Percentiles rank a stretch among this genome's conserved stretches.
Evolutionary conservation across 2,888 invertebrate genomes (phyloP).

Genomic region (Rhingia rostrata): DNA sequence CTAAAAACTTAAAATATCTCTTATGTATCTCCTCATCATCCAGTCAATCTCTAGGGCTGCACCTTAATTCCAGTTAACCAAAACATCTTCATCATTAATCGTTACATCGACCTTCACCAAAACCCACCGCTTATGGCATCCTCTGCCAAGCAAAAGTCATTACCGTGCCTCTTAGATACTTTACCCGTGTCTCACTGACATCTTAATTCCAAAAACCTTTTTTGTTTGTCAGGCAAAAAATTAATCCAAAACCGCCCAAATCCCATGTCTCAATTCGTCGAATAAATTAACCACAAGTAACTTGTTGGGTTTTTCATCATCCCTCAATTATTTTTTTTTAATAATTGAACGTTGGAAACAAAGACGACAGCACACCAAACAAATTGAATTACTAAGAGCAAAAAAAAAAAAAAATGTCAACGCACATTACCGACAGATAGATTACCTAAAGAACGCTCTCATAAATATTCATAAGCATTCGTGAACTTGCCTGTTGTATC

Average conservation of each 20-base stretch:
- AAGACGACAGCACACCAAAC: neutral
- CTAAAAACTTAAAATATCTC: too few relatives aligned
- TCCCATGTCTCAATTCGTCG: conserved; percentile 23
- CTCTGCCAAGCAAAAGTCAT: neutral
- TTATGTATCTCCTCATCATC: too few relatives aligned
- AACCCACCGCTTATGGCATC: conserved; percentile 1
- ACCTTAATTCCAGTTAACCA: neutral
- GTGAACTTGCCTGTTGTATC: conserved; percentile 17
- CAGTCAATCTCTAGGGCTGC: too few relatives aligned
- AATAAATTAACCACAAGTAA: conserved; percentile 37
- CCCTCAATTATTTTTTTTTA: too few relatives aligned
- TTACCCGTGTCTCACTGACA: conserved; percentile 30
- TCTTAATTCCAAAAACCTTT: conserved; percentile 39
- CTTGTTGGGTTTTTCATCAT: neutral
- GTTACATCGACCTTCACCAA: neutral
- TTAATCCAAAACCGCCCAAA: conserved; percentile 5
- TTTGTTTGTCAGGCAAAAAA: conserved; percentile 6
- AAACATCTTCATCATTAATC: neutral
- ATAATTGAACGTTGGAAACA: conserved; percentile 12
- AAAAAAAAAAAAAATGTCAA: conserved; percentile 28
- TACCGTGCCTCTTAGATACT: conserved; percentile 12
- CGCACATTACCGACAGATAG: conserved; percentile 51
- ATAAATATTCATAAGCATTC: conserved; percentile 66
- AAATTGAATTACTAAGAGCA: conserved; percentile 20
- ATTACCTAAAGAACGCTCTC: conserved; percentile 51